Evolutionary conservation across 2,888 invertebrate species (phyloP).

Genomic region (Iselma pallidipennis): DNA sequence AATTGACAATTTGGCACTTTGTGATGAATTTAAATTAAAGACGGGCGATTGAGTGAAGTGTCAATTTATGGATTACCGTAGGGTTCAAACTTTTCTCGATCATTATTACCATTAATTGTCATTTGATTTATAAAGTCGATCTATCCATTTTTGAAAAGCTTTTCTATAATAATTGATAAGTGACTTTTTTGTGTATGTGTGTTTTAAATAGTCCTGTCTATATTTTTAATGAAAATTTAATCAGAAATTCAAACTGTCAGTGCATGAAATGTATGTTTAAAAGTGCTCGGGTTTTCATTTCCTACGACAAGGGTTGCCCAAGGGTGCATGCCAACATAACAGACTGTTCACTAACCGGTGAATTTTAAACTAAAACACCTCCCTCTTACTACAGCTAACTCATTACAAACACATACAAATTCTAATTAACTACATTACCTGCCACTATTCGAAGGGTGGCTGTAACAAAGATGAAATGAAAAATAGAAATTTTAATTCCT

Average conservation of each 20-base stretch:
- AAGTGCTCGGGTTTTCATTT: slow-evolving; percentile 47
- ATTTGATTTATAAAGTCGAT: slow-evolving; percentile 14
- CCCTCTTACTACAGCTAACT: too few relatives aligned
- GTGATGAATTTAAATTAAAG: neutral
- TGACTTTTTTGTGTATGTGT: slow-evolving; percentile 28
- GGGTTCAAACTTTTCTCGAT: slow-evolving; percentile 15
- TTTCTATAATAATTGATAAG: slow-evolving; percentile 15
- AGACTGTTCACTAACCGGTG: slow-evolving; percentile 29
- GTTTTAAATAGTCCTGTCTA: slow-evolving; percentile 37
- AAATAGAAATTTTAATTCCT: neutral
- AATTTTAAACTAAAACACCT: slow-evolving; percentile 26
- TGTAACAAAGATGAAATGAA: neutral
- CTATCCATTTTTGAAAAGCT: neutral
- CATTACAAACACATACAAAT: slow-evolving; percentile 10
- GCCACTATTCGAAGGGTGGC: neutral
- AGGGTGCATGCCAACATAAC: slow-evolving; percentile 43
- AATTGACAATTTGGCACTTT: neutral
- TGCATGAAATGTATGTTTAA: slow-evolving; percentile 44
- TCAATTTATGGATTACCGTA: slow-evolving; percentile 9
- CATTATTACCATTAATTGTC: slow-evolving; percentile 20
- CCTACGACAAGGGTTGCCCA: slow-evolving; percentile 46
- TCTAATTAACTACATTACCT: slow-evolving; percentile 9
- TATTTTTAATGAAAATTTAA: slow-evolving; percentile 52
- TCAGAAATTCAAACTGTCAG: slow-evolving; percentile 48
- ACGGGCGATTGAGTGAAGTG: neutral